Conservation (phyloP, 37 sponge, comb jelly and placozoan species). For the Amphimedon queenslandica region DNA sequence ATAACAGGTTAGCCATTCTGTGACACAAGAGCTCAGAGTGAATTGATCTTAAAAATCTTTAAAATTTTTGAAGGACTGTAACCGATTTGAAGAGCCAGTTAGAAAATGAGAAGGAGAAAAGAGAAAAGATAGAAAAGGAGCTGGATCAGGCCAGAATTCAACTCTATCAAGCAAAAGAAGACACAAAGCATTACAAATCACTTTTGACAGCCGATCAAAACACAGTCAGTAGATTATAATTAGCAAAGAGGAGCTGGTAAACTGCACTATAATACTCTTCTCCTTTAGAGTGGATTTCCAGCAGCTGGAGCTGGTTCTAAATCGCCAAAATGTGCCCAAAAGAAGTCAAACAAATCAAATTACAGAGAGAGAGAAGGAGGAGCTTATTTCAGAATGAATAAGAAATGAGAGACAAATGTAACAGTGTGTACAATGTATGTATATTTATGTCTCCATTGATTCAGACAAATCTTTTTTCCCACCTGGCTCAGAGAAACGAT, state of each 20-base stretch:
- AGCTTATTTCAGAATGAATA: neutral
- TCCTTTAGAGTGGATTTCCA: no score
- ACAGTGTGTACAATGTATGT: no score
- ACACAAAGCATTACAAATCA: neutral
- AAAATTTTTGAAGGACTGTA: conserved; percentile 16
- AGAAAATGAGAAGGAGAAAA: conserved; percentile 51
- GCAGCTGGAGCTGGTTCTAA: no score
- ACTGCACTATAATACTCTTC: neutral
- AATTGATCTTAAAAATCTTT: no score
- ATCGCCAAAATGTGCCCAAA: no score
- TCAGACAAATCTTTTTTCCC: no score
- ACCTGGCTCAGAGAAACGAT: neutral
- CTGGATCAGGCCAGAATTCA: conserved; percentile 43
- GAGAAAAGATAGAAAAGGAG: conserved; percentile 56
- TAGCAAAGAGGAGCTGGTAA: neutral
- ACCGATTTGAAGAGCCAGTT: conserved; percentile 19
- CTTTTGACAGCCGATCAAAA: neutral
- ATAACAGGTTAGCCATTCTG: no score
- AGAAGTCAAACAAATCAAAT: neutral
- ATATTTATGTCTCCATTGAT: no score
- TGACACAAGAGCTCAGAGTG: no score
- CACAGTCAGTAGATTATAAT: no score
- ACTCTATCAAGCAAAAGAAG: conserved; percentile 21
- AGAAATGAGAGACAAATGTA: no score
- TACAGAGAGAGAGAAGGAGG: neutral